Conservation (phyloP, 2,113 vertebrate genomes). For the Ciconia maguari region DNA sequence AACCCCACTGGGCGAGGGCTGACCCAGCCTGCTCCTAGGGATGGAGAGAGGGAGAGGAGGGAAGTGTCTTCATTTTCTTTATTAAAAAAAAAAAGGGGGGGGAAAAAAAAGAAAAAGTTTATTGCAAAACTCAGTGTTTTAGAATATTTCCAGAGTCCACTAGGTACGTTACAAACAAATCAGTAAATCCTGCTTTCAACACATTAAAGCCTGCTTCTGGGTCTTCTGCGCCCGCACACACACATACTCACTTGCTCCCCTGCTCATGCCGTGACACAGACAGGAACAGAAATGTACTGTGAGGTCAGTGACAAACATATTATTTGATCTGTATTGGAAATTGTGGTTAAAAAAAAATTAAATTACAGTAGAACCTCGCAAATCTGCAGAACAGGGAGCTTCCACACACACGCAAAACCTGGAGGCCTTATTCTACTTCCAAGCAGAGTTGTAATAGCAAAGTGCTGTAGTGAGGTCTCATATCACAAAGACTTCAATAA, state of each 20-base stretch:
- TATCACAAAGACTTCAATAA: constrained; percentile 45
- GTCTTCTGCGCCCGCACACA: constrained; percentile 40
- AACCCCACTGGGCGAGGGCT: accelerated
- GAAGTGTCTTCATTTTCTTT: background rate
- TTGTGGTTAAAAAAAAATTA: constrained; percentile 11
- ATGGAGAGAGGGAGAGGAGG: background rate
- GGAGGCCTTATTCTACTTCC: constrained; percentile 34
- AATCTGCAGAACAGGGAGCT: constrained; percentile 58
- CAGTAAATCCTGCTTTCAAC: constrained; percentile 40
- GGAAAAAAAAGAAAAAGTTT: constrained; percentile 50
- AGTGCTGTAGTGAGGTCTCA: constrained; percentile 65
- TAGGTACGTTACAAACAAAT: constrained; percentile 53
- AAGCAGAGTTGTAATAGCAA: constrained; percentile 60
- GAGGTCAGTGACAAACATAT: constrained; percentile 65
- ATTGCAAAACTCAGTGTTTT: constrained; percentile 77
- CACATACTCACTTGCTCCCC: constrained; percentile 50
- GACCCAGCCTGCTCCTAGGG: background rate
- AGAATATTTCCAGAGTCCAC: constrained; percentile 73
- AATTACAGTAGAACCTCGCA: constrained; percentile 61
- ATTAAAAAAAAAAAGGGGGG: too few relatives aligned
- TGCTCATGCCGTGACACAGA: constrained; percentile 60
- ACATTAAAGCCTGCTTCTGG: constrained; percentile 27
- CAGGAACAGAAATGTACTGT: constrained; percentile 42
- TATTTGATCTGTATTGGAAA: constrained; percentile 54
- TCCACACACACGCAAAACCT: constrained; percentile 47